Percentiles rank a stretch among this genome's conserved stretches.
phyloP scores from a whole-genome alignment of 2,797 vertebrate genomes.

The Acipenser oxyrinchus region DNA sequence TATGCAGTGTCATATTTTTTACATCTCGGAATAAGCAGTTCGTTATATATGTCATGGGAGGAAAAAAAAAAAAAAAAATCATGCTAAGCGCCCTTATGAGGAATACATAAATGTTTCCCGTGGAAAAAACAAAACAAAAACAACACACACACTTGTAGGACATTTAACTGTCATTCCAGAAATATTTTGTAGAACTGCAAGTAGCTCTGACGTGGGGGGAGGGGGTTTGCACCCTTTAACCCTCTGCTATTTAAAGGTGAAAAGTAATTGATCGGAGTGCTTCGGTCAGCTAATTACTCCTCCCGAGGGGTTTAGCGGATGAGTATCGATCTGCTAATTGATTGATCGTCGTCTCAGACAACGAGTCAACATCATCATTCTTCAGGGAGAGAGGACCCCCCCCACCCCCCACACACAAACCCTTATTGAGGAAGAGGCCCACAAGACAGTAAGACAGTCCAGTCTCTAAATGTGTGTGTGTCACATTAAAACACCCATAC shows the following conservation, averaged over 20 bases:
- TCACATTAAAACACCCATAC: constrained; percentile 23
- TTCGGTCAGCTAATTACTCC: constrained; percentile 42
- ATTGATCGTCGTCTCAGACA: constrained; percentile 52
- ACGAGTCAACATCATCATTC: constrained; percentile 50
- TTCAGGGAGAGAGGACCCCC: constrained; percentile 21
- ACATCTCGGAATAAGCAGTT: too few species aligned
- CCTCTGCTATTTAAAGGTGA: constrained; percentile 20
- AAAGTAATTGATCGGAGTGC: constrained; percentile 49
- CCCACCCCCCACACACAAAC: neutral
- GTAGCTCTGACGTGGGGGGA: too few species aligned
- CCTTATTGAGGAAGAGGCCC: constrained; percentile 11
- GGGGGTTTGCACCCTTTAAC: neutral
- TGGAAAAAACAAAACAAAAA: too few species aligned
- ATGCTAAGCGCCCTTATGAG: too few species aligned
- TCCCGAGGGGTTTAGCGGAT: constrained; percentile 47
- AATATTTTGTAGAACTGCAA: too few species aligned
- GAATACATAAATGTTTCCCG: too few species aligned
- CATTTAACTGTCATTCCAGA: too few species aligned
- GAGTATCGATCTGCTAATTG: constrained; percentile 61
- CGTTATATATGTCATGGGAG: too few species aligned
- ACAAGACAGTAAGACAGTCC: neutral
- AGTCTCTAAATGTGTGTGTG: constrained; percentile 20
- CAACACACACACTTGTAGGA: too few species aligned
- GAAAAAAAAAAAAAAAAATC: too few species aligned
- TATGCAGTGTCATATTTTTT: too few species aligned